Conservation (phyloP, 2,113 vertebrate species). For the Mastomys natalensis region DNA sequence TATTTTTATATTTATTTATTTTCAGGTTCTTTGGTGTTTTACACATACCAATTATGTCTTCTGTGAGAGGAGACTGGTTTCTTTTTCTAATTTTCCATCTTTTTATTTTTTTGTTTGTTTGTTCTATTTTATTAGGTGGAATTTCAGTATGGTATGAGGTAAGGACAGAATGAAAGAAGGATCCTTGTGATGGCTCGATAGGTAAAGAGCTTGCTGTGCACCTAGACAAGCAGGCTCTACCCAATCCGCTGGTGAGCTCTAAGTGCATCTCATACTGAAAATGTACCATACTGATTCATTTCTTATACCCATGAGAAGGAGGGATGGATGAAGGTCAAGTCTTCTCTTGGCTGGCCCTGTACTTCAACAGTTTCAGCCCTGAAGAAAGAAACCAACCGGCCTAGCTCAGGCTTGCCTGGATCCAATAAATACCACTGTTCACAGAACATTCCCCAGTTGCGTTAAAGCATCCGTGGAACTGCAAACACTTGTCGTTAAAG, state of each 20-base stretch:
- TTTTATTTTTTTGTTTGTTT: background rate
- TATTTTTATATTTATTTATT: background rate
- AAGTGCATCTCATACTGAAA: background rate
- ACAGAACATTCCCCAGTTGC: background rate
- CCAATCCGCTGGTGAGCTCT: background rate
- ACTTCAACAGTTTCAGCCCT: background rate
- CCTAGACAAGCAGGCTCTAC: background rate
- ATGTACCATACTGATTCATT: background rate
- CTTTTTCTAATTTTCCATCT: background rate
- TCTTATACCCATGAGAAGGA: background rate
- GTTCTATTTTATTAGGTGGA: background rate
- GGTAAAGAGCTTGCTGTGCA: background rate
- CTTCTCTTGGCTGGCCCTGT: background rate
- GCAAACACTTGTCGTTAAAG: background rate
- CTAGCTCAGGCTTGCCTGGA: background rate
- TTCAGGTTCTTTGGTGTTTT: background rate
- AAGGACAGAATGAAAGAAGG: background rate
- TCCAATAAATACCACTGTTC: background rate
- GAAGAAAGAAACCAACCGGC: background rate
- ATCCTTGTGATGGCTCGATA: background rate
- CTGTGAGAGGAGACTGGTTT: background rate
- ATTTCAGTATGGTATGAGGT: background rate
- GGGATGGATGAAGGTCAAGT: background rate
- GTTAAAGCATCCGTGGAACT: background rate
- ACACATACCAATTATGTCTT: background rate